phyloP scores from a whole-genome alignment of 2,888 invertebrate species.

The Melolontha melolontha region DNA sequence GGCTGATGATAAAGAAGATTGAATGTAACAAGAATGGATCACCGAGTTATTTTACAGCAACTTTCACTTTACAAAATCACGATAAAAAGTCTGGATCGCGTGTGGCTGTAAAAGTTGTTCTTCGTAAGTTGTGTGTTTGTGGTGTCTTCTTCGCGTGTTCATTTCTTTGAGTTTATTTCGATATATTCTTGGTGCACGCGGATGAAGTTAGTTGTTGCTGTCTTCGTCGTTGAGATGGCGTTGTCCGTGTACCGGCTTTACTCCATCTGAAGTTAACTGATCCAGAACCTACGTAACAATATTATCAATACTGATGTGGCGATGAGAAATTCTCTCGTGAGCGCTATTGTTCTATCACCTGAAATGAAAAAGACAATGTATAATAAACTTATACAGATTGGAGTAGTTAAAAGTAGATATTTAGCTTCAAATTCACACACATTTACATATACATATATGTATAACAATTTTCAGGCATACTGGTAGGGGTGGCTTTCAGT shows the following conservation, averaged over 20 bases:
- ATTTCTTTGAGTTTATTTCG: not conserved
- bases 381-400: too few relatives aligned
- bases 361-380: constrained; percentile 22
- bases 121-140: not conserved
- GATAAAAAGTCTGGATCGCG: constrained; percentile 25
- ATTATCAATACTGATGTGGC: constrained; percentile 40
- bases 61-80: constrained; percentile 36
- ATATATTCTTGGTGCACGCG: too few relatives aligned
- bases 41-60: constrained; percentile 30
- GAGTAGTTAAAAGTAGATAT: not conserved
- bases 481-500: too few relatives aligned
- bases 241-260: too few relatives aligned
- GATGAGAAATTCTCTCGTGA: constrained; percentile 34
- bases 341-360: constrained; percentile 28
- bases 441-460: too few relatives aligned
- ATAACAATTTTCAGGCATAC: too few relatives aligned
- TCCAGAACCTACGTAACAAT: constrained; percentile 35
- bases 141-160: not conserved
- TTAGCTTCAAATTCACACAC: too few relatives aligned
- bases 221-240: constrained; percentile 4
- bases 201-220: not conserved
- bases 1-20: not conserved
- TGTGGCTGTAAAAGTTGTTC: too few relatives aligned
- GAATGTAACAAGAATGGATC: constrained; percentile 14
- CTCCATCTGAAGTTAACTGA: constrained; percentile 39